Conservation (phyloP, 1,140 invertebrate species). For the Lepidurus couesii region DNA sequence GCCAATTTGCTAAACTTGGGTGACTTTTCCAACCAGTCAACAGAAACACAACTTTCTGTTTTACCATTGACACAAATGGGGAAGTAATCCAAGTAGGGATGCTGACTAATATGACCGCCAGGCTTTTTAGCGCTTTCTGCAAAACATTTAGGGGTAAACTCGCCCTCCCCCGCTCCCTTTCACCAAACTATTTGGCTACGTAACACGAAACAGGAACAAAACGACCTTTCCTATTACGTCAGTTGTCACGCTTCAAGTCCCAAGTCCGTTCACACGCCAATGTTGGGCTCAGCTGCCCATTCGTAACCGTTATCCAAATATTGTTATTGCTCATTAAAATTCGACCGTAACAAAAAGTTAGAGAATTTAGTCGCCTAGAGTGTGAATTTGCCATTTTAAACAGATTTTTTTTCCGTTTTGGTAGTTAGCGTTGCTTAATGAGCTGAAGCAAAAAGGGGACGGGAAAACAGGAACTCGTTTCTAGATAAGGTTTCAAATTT, state of each 20-base stretch:
- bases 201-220: neutral
- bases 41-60: neutral
- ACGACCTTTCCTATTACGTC: neutral
- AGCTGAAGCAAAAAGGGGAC: neutral
- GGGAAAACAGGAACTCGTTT: neutral
- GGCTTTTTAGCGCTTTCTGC: neutral
- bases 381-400: too few species aligned
- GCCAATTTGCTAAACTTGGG: neutral
- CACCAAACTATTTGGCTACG: neutral
- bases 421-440: neutral
- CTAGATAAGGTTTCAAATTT: conserved; percentile 2
- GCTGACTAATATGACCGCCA: neutral
- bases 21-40: neutral
- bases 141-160: neutral
- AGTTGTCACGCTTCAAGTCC: neutral
- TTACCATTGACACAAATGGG: neutral
- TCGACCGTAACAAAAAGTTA: too few species aligned
- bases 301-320: too few species aligned
- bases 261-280: neutral
- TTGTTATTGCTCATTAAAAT: too few species aligned
- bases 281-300: too few species aligned
- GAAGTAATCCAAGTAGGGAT: neutral
- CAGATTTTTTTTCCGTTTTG: neutral
- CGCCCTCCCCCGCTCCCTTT: neutral
- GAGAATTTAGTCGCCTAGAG: too few species aligned